A percentile compares a stretch with the other conserved stretches of the same genome.
phyloP scores from a whole-genome alignment of 2,888 invertebrate species.

The Patella caerulea region DNA sequence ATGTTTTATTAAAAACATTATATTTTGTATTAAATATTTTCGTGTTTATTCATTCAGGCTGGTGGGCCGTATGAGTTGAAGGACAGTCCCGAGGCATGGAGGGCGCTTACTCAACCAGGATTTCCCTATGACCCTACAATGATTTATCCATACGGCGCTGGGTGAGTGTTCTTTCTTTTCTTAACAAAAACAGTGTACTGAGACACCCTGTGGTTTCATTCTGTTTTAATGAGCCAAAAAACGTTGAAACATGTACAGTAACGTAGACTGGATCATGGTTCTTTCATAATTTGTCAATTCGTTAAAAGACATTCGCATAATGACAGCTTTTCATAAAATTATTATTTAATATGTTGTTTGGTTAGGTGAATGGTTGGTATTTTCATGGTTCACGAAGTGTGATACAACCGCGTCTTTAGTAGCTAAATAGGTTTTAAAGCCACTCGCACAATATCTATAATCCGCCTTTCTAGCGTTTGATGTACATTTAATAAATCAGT shows the following conservation, averaged over 20 bases:
- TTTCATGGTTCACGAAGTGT: slow-evolving; percentile 6
- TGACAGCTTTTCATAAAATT: not conserved
- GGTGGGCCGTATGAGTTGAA: slow-evolving; percentile 57
- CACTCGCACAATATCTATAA: too few species aligned
- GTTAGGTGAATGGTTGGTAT: not conserved
- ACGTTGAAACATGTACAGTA: not conserved
- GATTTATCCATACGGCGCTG: slow-evolving; percentile 63
- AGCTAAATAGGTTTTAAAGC: too few species aligned
- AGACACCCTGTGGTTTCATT: slow-evolving; percentile 3
- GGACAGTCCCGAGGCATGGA: slow-evolving; percentile 61
- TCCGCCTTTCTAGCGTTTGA: too few species aligned
- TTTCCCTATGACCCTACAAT: slow-evolving; percentile 65
- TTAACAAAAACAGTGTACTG: slow-evolving; percentile 28
- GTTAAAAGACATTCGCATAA: not conserved
- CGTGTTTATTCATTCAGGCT: slow-evolving; percentile 39
- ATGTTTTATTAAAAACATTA: not conserved
- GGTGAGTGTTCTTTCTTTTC: slow-evolving; percentile 48
- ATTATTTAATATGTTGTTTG: slow-evolving; percentile 9
- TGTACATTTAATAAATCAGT: too few species aligned
- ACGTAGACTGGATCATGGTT: not conserved
- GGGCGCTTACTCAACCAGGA: slow-evolving; percentile 55
- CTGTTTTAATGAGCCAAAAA: not conserved
- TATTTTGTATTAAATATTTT: not conserved
- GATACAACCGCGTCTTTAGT: too few species aligned
- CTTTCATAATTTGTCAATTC: not conserved